Evolutionary conservation across 2,113 vertebrate species (phyloP).

Genomic region (Tyto alba): DNA sequence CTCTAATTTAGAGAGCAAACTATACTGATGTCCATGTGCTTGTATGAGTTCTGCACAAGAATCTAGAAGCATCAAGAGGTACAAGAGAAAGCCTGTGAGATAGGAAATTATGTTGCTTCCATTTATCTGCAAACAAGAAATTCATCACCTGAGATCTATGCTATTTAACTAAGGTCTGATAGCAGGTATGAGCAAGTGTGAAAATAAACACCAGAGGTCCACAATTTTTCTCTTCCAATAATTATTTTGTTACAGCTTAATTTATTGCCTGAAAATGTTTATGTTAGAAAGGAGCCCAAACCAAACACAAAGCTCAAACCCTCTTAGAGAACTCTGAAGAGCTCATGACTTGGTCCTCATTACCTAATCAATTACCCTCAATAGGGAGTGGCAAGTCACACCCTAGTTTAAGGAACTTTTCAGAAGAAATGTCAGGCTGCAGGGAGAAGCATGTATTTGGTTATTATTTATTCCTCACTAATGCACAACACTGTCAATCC

Average conservation of each 20-base stretch:
- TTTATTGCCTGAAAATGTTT: not conserved
- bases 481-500: not conserved
- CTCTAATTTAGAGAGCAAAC: not conserved
- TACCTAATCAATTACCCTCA: not conserved
- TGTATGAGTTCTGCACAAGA: not conserved
- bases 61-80: not conserved
- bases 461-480: not conserved
- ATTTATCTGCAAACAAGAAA: not conserved
- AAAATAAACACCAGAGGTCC: not conserved
- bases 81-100: not conserved
- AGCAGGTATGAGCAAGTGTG: not conserved
- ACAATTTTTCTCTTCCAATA: not conserved
- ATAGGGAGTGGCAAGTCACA: not conserved
- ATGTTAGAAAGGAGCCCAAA: not conserved
- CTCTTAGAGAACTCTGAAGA: not conserved
- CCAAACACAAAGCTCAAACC: not conserved
- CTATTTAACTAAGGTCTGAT: not conserved
- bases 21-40: not conserved
- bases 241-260: not conserved
- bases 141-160: not conserved
- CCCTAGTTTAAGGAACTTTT: not conserved
- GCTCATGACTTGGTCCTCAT: not conserved
- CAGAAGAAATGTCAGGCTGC: not conserved
- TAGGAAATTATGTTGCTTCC: not conserved
- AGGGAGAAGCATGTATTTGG: not conserved